Evolutionary conservation across 2,797 vertebrate genomes (phyloP), one percentile per base, ranked within the genome.

Genomic region (Anomalospiza imberbis): DNA sequence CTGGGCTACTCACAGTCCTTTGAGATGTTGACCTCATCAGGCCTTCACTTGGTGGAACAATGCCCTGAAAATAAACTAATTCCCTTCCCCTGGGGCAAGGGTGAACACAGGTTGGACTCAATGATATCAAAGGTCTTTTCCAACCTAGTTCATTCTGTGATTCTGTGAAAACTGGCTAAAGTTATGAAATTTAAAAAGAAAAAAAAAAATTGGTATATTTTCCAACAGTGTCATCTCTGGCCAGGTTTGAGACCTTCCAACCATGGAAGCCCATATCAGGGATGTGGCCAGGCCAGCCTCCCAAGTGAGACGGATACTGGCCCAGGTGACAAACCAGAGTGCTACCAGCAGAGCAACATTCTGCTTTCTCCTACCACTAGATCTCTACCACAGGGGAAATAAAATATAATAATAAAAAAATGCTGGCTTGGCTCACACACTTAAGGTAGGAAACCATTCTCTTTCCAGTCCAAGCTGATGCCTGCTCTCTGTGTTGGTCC

Each of bases 231-330:
- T 71, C 32, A 54, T 61, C 17, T 1, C 34, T 34, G 73, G 34
- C 70, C 22, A 26, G 9, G 18, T 2, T 77, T 63, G 61, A 71
- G 72, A 45, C 40, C 14, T 71, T 55, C 68, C 72, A 83, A 5
- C 48, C 0, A 0, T 42, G 42, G 36, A 45, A 57, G 14, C 6
- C 4, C 0, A 0, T n/a, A 0, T n/a, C 79, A 71, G 60, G 60
- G 21, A 44, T 66, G 44, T 58, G n/a, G 50, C 13, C 14, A 47
- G 55, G 11, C 29, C 4, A 4, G 18, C 31, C 20, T 90, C 66
- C 55, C 44, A 44, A 1, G 26, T 24, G 21, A 80, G 45, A 60
- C 18, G 28, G 15, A 12, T 31, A 0, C 26, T 72, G 77, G 54
- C 34, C 47, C 63, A 73, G 50, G 31, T 62, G 63, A 66, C 55